Conservation (phyloP, 2,113 vertebrate species). For the Sardina pilchardus region DNA sequence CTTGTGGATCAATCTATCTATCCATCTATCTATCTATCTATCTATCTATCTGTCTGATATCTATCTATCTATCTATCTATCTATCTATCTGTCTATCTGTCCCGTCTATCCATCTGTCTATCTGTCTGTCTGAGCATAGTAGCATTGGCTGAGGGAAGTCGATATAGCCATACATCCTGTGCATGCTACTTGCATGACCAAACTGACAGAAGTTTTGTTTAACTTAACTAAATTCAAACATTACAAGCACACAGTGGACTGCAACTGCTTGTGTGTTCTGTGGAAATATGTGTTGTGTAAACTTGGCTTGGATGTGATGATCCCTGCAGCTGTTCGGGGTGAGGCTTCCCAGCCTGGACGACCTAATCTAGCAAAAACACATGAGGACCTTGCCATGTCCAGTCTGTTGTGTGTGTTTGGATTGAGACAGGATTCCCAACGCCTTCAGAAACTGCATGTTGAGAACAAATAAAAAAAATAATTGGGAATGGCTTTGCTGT, state of each 20-base stretch:
- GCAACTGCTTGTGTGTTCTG: not conserved
- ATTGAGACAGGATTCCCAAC: not conserved
- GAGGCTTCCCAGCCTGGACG: not conserved
- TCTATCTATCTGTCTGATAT: too few species aligned
- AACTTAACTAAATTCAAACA: not conserved
- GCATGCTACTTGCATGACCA: not conserved
- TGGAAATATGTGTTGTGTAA: not conserved
- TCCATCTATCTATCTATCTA: too few species aligned
- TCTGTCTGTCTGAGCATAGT: not conserved
- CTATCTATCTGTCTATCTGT: too few species aligned
- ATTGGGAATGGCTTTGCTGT: not conserved
- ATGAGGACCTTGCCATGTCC: not conserved
- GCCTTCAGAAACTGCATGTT: not conserved
- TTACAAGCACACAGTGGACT: not conserved
- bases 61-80: too few species aligned
- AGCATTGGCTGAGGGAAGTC: not conserved
- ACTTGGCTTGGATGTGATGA: not conserved
- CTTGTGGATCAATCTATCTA: too few species aligned
- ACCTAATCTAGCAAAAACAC: not conserved
- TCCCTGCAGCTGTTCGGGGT: not conserved
- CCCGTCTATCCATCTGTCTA: too few species aligned
- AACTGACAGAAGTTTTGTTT: not conserved
- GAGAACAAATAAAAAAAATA: not conserved
- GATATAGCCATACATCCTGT: not conserved
- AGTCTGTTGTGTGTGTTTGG: not conserved